Conservation (phyloP, 2,888 invertebrate genomes). For the Polydrusus tereticollis region DNA sequence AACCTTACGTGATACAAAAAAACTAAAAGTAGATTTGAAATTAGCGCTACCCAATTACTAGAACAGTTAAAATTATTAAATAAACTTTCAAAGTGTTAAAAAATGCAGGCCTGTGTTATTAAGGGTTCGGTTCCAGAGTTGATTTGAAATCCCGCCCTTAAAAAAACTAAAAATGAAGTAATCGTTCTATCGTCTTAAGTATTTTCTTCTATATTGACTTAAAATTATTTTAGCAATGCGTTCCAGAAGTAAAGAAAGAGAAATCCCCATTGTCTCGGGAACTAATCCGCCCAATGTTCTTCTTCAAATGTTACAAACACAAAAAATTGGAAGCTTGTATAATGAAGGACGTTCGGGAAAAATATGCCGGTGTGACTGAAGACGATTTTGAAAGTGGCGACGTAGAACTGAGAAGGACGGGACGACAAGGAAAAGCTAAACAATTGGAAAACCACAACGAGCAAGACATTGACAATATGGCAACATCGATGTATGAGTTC, state of each 20-base stretch:
- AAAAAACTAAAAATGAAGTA: no score
- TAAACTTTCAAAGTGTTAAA: no score
- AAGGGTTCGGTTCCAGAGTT: no score
- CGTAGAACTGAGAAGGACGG: constrained; percentile 63
- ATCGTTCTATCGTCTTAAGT: not conserved
- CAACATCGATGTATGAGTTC: constrained; percentile 74
- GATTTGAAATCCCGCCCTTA: no score
- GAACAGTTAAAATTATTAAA: no score
- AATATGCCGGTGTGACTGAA: constrained; percentile 71
- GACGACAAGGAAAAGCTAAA: constrained; percentile 69
- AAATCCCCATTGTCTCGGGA: constrained; percentile 75
- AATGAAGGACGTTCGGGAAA: constrained; percentile 79
- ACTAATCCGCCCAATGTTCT: constrained; percentile 77
- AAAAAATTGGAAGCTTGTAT: constrained; percentile 80
- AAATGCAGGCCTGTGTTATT: no score
- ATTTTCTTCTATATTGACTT: not conserved
- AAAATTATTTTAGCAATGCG: constrained; percentile 73
- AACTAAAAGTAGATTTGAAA: no score
- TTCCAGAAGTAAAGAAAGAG: constrained; percentile 76
- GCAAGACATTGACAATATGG: constrained; percentile 72
- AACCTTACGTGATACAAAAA: no score
- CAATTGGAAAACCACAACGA: constrained; percentile 59
- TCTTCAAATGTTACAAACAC: constrained; percentile 82
- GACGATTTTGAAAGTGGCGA: constrained; percentile 70
- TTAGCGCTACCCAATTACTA: no score